phyloP scores from a whole-genome alignment of 2,797 vertebrate genomes.

The Toxotes lorentzi region DNA sequence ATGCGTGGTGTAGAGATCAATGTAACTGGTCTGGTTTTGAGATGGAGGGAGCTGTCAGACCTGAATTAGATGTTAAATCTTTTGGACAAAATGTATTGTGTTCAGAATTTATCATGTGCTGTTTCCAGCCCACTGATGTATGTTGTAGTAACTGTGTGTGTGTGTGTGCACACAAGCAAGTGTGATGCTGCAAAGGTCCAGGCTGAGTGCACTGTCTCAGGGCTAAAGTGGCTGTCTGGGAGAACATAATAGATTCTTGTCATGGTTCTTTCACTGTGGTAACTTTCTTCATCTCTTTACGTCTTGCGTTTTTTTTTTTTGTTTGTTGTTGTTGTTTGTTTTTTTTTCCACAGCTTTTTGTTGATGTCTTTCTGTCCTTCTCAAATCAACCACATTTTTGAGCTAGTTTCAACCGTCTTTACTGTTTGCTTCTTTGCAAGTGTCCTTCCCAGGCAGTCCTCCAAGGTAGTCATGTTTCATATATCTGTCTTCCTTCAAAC shows the following conservation, averaged over 20 bases:
- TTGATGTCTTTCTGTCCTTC: conserved; percentile 21
- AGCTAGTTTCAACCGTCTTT: conserved; percentile 24
- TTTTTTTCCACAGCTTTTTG: conserved; percentile 17
- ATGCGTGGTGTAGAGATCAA: conserved; percentile 88
- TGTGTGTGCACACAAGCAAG: conserved; percentile 31
- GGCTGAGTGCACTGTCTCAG: conserved; percentile 92
- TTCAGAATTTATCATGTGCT: conserved; percentile 95
- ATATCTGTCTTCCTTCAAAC: conserved; percentile 69
- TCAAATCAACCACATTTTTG: conserved; percentile 28
- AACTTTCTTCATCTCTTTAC: conserved; percentile 37
- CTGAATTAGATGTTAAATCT: conserved; percentile 99
- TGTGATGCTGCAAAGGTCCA: conserved; percentile 83
- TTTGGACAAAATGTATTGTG: conserved; percentile 92
- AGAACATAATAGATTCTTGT: conserved; percentile 81
- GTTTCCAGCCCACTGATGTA: conserved; percentile 93
- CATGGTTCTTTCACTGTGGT: conserved; percentile 47
- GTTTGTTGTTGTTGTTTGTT: no score
- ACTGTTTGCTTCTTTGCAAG: conserved; percentile 36
- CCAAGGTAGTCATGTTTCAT: conserved; percentile 62
- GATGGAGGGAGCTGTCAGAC: conserved; percentile 93
- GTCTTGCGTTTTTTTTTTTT: conserved; percentile 21
- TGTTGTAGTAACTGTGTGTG: conserved; percentile 73
- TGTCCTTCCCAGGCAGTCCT: conserved; percentile 40
- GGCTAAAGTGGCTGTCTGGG: conserved; percentile 88
- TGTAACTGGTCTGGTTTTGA: conserved; percentile 85